phyloP scores from a whole-genome alignment of 2,888 invertebrate genomes.

The Mimachlamys varia region DNA sequence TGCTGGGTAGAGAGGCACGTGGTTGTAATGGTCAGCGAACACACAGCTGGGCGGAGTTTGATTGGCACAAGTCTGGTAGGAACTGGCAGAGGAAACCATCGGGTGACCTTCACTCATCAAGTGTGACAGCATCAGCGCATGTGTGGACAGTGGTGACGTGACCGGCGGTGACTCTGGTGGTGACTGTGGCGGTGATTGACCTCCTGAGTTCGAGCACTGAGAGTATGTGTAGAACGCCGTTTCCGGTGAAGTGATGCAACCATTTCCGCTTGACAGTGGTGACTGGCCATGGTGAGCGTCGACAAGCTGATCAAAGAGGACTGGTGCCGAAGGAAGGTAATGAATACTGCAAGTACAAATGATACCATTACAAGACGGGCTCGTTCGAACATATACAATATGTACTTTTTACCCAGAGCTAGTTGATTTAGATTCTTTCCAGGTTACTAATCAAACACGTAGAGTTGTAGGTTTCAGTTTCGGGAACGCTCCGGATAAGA shows the following conservation, averaged over 20 bases:
- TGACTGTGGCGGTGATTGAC: neutral
- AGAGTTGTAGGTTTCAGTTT: no score
- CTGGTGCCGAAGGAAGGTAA: neutral
- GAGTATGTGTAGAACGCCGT: constrained; percentile 1
- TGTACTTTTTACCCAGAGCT: no score
- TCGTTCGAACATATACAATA: no score
- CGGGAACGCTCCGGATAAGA: no score
- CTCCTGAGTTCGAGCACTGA: neutral
- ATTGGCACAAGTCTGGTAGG: neutral
- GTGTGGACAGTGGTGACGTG: neutral
- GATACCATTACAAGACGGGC: no score
- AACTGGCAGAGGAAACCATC: neutral
- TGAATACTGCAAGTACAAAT: neutral
- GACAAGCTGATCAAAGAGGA: neutral
- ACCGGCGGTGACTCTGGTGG: neutral
- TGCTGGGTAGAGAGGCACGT: neutral
- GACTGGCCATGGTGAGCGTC: neutral
- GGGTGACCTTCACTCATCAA: constrained; percentile 14
- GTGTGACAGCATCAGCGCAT: neutral
- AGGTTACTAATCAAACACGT: no score
- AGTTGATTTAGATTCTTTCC: no score
- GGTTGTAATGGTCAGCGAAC: neutral
- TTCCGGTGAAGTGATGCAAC: neutral
- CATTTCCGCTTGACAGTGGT: neutral
- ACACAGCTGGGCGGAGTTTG: neutral